Evolutionary conservation across 2,888 invertebrate genomes (phyloP).

Genomic region (Polyommatus icarus): DNA sequence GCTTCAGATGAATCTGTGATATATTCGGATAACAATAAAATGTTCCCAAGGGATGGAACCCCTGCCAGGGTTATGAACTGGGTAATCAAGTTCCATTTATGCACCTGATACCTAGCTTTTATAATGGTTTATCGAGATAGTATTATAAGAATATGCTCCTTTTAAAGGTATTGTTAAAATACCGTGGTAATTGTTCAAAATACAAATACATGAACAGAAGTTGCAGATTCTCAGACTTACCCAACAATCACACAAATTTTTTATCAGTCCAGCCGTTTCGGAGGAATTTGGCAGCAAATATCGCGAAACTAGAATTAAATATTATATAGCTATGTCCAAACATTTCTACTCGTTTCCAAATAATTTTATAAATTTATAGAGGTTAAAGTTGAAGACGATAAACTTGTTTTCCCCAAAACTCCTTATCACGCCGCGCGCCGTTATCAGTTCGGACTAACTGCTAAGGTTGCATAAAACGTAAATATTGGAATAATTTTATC

Average conservation of each 20-base stretch:
- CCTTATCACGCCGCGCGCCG: not conserved
- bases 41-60: conserved; percentile 75
- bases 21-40: conserved; percentile 78
- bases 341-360: no score
- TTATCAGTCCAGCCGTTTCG: no score
- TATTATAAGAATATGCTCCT: conserved; percentile 45
- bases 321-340: no score
- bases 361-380: conserved; percentile 11
- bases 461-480: conserved; percentile 3
- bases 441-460: not conserved
- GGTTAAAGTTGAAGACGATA: not conserved
- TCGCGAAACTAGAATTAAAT: no score
- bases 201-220: not conserved
- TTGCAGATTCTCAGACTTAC: no score
- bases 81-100: conserved; percentile 81
- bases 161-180: conserved; percentile 42
- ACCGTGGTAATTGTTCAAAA: not conserved
- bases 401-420: conserved; percentile 16
- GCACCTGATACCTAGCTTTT: conserved; percentile 73
- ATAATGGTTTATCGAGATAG: conserved; percentile 32
- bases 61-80: conserved; percentile 62
- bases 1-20: conserved; percentile 60
- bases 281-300: no score
- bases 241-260: no score
- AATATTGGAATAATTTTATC: not conserved